Percentiles rank a stretch among this genome's conserved stretches.
These are phyloP conservation scores for Phataginus tetradactyla DNA, from an alignment of 2,797 vertebrate genomes.

Conservation along the genomic window DNA sequence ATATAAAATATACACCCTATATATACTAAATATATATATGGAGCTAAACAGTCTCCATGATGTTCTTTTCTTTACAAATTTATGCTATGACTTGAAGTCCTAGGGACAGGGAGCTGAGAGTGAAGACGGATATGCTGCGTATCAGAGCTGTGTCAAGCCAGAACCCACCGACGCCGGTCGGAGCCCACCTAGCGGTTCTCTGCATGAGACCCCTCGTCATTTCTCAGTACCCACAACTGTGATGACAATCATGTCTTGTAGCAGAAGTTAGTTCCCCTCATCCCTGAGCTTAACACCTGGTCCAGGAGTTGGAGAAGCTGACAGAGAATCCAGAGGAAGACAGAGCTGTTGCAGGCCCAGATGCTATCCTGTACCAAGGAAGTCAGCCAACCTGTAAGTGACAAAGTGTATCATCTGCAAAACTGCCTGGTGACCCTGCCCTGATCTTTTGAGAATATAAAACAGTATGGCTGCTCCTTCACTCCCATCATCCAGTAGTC, in stretches of 20 bases:
- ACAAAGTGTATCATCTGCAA: background rate
- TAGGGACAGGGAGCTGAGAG: background rate
- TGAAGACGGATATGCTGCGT: background rate
- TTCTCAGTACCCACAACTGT: background rate
- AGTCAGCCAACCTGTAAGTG: background rate
- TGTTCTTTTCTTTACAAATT: background rate
- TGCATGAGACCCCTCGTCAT: background rate
- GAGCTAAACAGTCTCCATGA: background rate
- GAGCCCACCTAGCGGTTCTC: background rate
- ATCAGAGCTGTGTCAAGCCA: background rate
- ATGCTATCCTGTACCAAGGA: background rate
- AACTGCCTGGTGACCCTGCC: background rate
- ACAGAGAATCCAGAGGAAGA: background rate
- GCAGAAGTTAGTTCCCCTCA: background rate
- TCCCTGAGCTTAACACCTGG: background rate
- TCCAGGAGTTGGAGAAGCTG: background rate
- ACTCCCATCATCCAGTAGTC: background rate
- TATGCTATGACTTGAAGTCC: background rate
- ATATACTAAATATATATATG: background rate
- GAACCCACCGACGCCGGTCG: background rate
- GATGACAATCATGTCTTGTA: background rate
- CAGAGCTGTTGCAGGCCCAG: background rate
- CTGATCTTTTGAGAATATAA: background rate
- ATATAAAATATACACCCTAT: background rate
- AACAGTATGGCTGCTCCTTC: background rate